These are phyloP conservation scores for Ifrita kowaldi DNA, from an alignment of 2,113 vertebrate species.

Conservation along the genomic window DNA sequence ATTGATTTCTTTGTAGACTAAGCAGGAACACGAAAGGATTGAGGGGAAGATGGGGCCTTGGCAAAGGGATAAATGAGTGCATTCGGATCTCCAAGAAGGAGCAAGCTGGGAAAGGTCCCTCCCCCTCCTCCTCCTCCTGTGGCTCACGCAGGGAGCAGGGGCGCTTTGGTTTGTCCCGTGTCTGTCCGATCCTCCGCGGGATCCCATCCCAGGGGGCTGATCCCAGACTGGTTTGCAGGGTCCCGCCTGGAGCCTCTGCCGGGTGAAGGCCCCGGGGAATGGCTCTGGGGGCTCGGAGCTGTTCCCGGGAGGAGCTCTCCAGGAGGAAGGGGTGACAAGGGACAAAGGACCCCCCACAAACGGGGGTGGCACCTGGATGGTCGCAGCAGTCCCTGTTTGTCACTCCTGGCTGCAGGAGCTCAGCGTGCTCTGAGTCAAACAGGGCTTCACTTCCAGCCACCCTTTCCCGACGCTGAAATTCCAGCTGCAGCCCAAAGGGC, in stretches of 20 bases:
- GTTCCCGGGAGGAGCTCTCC: neutral
- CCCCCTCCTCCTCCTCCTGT: neutral
- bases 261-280: neutral
- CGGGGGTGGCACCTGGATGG: rapidly evolving
- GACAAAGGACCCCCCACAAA: neutral
- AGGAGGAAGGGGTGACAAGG: neutral
- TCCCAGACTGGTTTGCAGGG: neutral
- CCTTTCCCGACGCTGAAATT: neutral
- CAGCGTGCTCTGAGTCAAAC: neutral
- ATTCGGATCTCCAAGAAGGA: neutral
- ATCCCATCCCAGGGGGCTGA: neutral
- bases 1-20: neutral
- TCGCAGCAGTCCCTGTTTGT: neutral
- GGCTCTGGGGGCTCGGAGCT: neutral
- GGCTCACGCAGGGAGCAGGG: neutral
- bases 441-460: neutral
- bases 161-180: neutral
- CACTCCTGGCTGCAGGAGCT: rapidly evolving
- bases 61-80: neutral
- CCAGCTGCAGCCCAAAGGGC: neutral
- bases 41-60: neutral
- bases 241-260: neutral
- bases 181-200: neutral
- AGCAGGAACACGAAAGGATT: neutral
- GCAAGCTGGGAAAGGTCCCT: neutral